Percentiles rank a stretch among this genome's conserved stretches.
Conservation (phyloP, 2,113 vertebrate species). For the Archilochus colubris region DNA sequence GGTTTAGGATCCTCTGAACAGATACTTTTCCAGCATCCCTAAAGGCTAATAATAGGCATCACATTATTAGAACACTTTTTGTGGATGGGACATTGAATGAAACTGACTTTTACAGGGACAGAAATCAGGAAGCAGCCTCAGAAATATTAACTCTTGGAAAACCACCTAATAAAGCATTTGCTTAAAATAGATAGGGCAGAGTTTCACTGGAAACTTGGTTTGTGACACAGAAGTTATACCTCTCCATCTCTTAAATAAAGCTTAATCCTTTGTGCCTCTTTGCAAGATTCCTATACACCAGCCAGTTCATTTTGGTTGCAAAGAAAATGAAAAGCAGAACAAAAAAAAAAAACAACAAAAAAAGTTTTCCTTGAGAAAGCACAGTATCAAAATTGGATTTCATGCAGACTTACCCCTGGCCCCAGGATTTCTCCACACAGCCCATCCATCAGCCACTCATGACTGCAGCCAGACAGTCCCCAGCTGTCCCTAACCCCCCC, state of each 20-base stretch:
- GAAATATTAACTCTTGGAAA: neutral
- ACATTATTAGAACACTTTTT: neutral
- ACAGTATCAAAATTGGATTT: neutral
- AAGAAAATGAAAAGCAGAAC: neutral
- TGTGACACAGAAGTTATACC: neutral
- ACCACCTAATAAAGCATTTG: neutral
- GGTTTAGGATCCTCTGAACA: neutral
- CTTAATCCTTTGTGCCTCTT: neutral
- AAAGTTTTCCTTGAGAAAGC: neutral
- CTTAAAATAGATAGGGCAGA: neutral
- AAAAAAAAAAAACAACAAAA: neutral
- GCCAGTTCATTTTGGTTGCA: neutral
- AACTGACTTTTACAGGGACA: neutral
- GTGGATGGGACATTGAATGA: neutral
- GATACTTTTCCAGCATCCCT: neutral
- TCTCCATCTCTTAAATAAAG: neutral
- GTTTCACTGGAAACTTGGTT: neutral
- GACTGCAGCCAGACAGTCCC: neutral
- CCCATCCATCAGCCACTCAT: accelerated
- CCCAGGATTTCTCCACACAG: too few species aligned
- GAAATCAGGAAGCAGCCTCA: neutral
- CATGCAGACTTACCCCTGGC: neutral
- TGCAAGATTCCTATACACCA: neutral
- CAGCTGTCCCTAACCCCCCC: neutral
- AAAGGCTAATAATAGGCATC: neutral